Base-by-base conservation (phyloP, 2,888 invertebrate species). In the Plagiodera versicolora region DNA sequence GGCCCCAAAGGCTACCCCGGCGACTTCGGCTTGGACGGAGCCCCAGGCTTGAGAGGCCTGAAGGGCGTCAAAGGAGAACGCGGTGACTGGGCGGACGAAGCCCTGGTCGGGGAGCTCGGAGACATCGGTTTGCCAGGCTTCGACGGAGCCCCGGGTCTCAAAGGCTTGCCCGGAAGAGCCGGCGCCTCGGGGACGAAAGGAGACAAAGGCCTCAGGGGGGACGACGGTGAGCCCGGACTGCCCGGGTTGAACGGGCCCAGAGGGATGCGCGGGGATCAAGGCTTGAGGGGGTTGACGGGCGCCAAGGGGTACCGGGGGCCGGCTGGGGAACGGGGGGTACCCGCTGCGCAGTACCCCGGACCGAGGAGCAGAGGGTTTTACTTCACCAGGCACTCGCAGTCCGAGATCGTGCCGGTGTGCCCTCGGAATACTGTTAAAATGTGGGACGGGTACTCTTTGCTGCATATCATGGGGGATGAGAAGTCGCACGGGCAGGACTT, bases 391-490 rank as follows among this genome's bases (percentile, higher is more conserved):
- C 99, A 99, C 83, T 98, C 97, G 2, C 98, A 98, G 81, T 87
- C 89, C 0, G 87, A 87, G 55, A 82, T 86, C 70, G 86, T 92
- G 57, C 97, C 98, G 0, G 79, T 83, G 8, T 98, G 98, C 80
- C 97, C 98, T 0, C 79, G 79, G 17, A 90, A 93, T 58, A 91
- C 94, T 0, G 82, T 85, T 0, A 86, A 88, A 71, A 78, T 98
- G 69, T 98, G 98, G 98, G 91, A 90, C 60, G 98, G 94, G 53
- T 99, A 92, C 80, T 98, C 98, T 2, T 84, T 99, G 2, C 86
- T 98, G 39, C 95, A 96, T 76, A 91, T 97, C 56, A 91, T 95
- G 81, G 98, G 95, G 59, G 91, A 95, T 76, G 90, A 91, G 67
- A 89, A 91, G 77, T 89, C 97, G 4, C 90, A 93, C 74, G 94